These are phyloP conservation scores for Trachelus iudaicus DNA, from an alignment of 2,888 invertebrate species.

Conservation along the genomic window DNA sequence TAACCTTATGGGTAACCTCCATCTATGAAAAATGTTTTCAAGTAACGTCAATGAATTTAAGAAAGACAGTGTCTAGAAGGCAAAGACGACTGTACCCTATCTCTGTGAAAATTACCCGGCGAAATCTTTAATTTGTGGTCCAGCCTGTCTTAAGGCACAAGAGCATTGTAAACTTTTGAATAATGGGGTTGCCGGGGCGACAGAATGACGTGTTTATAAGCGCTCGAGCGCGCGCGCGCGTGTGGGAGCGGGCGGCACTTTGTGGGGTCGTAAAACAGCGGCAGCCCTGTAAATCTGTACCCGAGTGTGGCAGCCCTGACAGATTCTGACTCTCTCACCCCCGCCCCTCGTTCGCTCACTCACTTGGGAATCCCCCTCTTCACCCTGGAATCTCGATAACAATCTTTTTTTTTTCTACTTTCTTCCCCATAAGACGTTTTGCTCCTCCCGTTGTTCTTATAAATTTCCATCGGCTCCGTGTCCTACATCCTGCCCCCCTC, in stretches of 20 bases:
- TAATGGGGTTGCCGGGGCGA: conserved; percentile 47
- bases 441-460: neutral
- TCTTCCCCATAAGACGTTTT: neutral
- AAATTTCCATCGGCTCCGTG: conserved; percentile 4
- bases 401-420: neutral
- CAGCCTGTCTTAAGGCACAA: conserved; percentile 25
- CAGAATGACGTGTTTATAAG: conserved; percentile 57
- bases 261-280: conserved; percentile 63
- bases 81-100: neutral
- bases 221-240: conserved; percentile 31
- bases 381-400: neutral
- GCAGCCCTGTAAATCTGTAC: conserved; percentile 62
- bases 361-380: conserved; percentile 11
- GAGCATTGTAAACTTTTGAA: conserved; percentile 49
- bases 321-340: conserved; percentile 47
- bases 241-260: conserved; percentile 55
- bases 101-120: conserved; percentile 21
- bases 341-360: neutral
- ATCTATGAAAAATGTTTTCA: neutral
- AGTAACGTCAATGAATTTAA: neutral
- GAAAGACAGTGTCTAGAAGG: neutral
- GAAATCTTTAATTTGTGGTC: conserved; percentile 36
- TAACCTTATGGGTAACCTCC: neutral
- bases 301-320: conserved; percentile 57
- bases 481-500: neutral